Percentiles rank a stretch among this genome's conserved stretches.
Conservation (phyloP, 2,113 vertebrate species). For the Oplegnathus fasciatus region DNA sequence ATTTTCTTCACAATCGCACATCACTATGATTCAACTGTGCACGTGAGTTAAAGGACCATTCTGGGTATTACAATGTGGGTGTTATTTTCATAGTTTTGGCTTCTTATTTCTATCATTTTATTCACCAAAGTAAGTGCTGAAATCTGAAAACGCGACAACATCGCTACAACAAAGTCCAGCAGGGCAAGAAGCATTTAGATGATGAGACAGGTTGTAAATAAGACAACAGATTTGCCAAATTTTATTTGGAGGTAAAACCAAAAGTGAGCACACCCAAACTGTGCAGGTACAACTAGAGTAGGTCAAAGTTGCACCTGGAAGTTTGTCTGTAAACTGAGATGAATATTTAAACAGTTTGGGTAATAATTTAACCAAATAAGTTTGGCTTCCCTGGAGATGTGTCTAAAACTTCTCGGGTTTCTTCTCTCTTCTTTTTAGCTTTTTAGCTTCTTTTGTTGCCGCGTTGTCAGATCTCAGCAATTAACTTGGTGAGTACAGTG, state of each 20-base stretch:
- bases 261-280: background rate
- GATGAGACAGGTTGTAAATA: background rate
- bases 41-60: background rate
- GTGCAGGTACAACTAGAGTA: background rate
- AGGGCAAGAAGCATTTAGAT: background rate
- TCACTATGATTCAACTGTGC: background rate
- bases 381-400: background rate
- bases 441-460: too few species aligned
- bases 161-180: background rate
- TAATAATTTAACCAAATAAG: background rate
- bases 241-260: background rate
- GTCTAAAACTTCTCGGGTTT: background rate
- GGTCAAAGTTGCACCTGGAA: background rate
- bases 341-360: background rate
- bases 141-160: background rate
- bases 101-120: background rate
- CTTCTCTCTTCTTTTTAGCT: background rate
- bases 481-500: background rate
- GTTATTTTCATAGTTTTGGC: background rate
- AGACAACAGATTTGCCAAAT: too few species aligned
- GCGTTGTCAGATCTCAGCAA: too few species aligned
- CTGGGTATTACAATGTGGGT: background rate
- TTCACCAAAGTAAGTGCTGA: background rate
- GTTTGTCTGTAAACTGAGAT: background rate
- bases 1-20: background rate